Percentiles rank a stretch among this genome's conserved stretches.
Evolutionary conservation across 1,140 invertebrate species (phyloP).

Genomic region (Ceratoteleas bidentatus): DNA sequence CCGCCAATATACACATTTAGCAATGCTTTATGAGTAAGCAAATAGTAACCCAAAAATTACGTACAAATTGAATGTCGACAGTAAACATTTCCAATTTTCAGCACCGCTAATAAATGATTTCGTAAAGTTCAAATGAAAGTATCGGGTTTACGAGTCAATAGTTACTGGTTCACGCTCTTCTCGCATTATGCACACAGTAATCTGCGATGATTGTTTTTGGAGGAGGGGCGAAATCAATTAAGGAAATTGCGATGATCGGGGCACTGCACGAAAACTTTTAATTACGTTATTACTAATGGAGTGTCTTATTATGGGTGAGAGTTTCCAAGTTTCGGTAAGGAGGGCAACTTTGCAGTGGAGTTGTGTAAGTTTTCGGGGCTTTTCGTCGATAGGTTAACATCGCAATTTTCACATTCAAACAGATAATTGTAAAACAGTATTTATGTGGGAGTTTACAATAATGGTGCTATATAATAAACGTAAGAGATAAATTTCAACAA

Average conservation of each 20-base stretch:
- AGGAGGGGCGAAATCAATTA: constrained; percentile 25
- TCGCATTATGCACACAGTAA: background rate
- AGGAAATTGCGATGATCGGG: constrained; percentile 24
- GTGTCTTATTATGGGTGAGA: constrained; percentile 31
- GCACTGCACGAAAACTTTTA: constrained; percentile 35
- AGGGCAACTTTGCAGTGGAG: constrained; percentile 18
- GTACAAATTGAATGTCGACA: too few relatives aligned
- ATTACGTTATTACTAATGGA: constrained; percentile 45
- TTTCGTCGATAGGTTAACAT: background rate
- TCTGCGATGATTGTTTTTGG: constrained; percentile 5
- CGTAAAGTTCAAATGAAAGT: background rate
- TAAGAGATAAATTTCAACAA: too few relatives aligned
- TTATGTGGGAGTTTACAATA: too few relatives aligned
- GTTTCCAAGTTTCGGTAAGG: constrained; percentile 22
- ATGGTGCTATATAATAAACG: too few relatives aligned
- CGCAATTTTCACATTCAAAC: background rate
- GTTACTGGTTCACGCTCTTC: constrained; percentile 11
- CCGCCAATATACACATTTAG: too few relatives aligned
- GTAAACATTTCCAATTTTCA: too few relatives aligned
- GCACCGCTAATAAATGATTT: too few relatives aligned
- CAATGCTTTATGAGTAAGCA: too few relatives aligned
- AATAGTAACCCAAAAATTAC: too few relatives aligned
- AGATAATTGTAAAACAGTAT: background rate
- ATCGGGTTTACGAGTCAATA: constrained; percentile 16
- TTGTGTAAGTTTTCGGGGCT: constrained; percentile 5